Base-by-base conservation (phyloP, 2,113 vertebrate species). In the Eulemur rufifrons region DNA sequence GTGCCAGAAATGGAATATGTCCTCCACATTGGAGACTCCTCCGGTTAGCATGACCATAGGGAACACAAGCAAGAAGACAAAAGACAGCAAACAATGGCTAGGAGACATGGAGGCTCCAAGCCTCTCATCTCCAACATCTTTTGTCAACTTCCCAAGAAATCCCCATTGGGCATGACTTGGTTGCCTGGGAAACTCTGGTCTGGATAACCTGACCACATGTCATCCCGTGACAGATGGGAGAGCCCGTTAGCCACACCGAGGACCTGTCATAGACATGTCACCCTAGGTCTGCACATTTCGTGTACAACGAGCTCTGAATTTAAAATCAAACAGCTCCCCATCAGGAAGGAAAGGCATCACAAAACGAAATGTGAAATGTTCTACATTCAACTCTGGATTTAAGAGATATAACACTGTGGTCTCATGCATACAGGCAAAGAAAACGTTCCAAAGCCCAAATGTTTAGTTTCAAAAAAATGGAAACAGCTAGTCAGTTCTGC, bases 391-490 rank as follows among this genome's bases (percentile, higher is more conserved):
- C 66, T 93, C 91, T 37, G 95, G 90, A 98, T 97, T 95, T 91
- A 86, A 93, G 97, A 87, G 14, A n/a, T 73, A 4, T 42, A 95
- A 90, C 97, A 97, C 69, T 97, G 95, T 87, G 96, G 95, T 98
- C 97, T 98, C 94, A 37, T 96, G 96, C 61, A 95, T 37, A 97
- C 3, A 9, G 91, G 95, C 77, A 47, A 83, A 96, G 98, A 94
- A 96, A n/a, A 91, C 94, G 91, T 54, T 54, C 89, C 92, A 68
- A 97, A 95, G 50, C 76, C 95, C 96, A 98, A 98, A 97, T 98
- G 97, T 98, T 99, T 98, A 98, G 97, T 97, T 99, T 98, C 77
- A 93, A 97, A 98, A 96, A 98, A 96, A 94, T 34, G 97, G 95
- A 98, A 98, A 97, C 95, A 98, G 96, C 95, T 88, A 96, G 95